phyloP scores from a whole-genome alignment of 1,140 invertebrate species.

The Ceratoteleas bidentatus region DNA sequence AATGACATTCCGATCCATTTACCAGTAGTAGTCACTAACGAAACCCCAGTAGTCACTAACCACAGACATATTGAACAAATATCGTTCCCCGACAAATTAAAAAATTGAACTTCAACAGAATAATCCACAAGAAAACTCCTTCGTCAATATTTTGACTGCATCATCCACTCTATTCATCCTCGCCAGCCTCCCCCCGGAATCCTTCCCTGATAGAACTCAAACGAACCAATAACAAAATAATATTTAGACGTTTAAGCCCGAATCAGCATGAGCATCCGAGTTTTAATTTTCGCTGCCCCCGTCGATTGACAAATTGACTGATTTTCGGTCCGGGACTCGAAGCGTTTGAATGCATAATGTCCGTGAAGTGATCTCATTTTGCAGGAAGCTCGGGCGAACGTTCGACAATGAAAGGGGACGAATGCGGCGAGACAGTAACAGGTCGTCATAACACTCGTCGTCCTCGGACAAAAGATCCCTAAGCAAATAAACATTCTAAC shows the following conservation, averaged over 20 bases:
- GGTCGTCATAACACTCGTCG: conserved; percentile 79
- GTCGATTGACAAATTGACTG: conserved; percentile 28
- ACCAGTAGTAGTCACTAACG: no score
- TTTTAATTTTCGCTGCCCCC: conserved; percentile 4
- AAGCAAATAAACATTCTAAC: conserved; percentile 81
- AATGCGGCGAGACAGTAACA: conserved; percentile 72
- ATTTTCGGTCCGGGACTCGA: conserved; percentile 29
- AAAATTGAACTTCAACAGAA: no score
- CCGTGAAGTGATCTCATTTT: conserved; percentile 63
- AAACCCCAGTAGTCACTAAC: no score
- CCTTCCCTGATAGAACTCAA: background rate
- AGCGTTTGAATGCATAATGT: conserved; percentile 43
- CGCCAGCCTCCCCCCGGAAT: no score
- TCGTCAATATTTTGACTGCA: no score
- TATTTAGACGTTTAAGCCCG: no score
- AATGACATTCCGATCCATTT: no score
- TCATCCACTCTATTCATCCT: no score
- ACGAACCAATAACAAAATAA: background rate
- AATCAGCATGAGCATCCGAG: no score
- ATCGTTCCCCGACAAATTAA: no score
- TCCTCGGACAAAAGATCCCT: conserved; percentile 74
- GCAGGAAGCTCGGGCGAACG: conserved; percentile 35
- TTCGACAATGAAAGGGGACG: conserved; percentile 40
- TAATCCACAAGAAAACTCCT: no score
- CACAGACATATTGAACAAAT: no score